Base-by-base conservation (phyloP, 2,797 vertebrate species). In the Coccyzus lansbergi region DNA sequence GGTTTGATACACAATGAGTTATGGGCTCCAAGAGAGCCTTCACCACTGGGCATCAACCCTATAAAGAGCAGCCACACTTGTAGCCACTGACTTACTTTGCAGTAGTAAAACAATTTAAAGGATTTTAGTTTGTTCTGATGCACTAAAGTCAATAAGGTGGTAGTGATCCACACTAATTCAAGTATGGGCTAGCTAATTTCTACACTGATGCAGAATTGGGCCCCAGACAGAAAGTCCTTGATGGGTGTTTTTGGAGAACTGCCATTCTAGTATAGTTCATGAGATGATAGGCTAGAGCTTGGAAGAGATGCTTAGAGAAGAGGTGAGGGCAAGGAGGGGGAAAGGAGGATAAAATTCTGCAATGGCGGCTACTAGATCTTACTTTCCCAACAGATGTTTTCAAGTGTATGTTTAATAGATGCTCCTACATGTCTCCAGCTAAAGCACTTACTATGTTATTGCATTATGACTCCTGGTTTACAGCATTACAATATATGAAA, bases 401-500 rank as follows among this genome's bases (percentile, higher is more conserved):
- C 88, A 95, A 94, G 62, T 33, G 38, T 75, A 87, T 71, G 68
- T 70, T 96, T 92, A 96, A 95, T 71, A 95, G 78, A 92, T 88
- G 93, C 80, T 82, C 67, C 62, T 67, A 71, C 20, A 24, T 77
- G 83, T 78, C 68, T 95, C 85, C 2, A 9, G 88, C 87, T 90
- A 91, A 42, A 69, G 80, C 69, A 91, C 83, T 91, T 69, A 87
- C 51, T 85, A 38, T 55, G 92, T 74, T 65, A 76, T 68, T 96
- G 88, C 79, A 68, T 70, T 58, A 94, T 44, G 48, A 90, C 46
- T 88, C 49, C 75, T 64, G 28, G 26, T 76, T 92, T 91, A 91
- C 52, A 88, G 83, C 53, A 79, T 65, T 85, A 86, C 24, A 51
- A 44, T 76, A 70, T 40, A 81, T 52, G 44, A 26, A 79, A 84